phyloP scores from a whole-genome alignment of 2,113 vertebrate species.

The Corythaeola cristata region DNA sequence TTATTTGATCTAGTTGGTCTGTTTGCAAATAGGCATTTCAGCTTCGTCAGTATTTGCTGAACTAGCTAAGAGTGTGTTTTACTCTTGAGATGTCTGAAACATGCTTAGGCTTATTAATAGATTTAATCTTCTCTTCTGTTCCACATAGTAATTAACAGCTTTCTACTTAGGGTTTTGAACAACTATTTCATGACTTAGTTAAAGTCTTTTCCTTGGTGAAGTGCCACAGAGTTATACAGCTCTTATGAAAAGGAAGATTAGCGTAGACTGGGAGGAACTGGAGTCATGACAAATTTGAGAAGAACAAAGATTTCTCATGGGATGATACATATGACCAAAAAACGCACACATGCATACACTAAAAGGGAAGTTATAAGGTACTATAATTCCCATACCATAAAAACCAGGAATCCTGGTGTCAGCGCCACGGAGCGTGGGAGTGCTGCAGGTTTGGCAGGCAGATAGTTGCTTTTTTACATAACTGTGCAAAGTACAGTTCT shows the following conservation, averaged over 20 bases:
- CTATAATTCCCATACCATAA: background rate
- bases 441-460: background rate
- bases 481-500: constrained; percentile 55
- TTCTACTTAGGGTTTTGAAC: background rate
- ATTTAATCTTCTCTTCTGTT: background rate
- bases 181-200: background rate
- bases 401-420: background rate
- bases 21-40: background rate
- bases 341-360: background rate
- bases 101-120: constrained; percentile 3
- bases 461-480: background rate
- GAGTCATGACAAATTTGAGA: background rate
- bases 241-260: background rate
- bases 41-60: background rate
- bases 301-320: background rate
- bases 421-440: background rate
- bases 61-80: background rate
- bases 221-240: background rate
- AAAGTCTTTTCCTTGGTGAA: background rate
- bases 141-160: background rate
- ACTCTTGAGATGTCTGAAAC: background rate
- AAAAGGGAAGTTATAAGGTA: background rate
- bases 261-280: background rate
- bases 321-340: background rate
- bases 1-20: background rate